Conservation (phyloP, 2,888 invertebrate genomes). For the Monochamus alternatus region DNA sequence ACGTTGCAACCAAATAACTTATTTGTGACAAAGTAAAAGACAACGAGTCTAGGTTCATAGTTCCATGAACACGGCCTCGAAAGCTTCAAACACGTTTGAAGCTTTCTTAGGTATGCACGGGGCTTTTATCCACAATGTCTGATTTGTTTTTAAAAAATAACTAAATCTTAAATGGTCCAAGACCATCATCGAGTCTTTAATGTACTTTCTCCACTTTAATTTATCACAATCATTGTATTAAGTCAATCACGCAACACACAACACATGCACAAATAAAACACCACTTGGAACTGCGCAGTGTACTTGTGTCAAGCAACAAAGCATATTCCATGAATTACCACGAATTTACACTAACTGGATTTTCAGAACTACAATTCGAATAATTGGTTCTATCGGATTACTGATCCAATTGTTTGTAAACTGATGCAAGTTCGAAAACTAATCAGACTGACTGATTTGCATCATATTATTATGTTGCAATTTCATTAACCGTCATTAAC, state of each 20-base stretch:
- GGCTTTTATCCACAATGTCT: slow-evolving; percentile 74
- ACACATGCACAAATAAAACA: slow-evolving; percentile 61
- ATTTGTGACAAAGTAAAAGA: slow-evolving; percentile 99
- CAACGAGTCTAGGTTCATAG: slow-evolving; percentile 99
- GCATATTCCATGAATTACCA: slow-evolving; percentile 3
- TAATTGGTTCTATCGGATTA: too few species aligned
- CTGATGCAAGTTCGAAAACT: too few species aligned
- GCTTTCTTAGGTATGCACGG: slow-evolving; percentile 89
- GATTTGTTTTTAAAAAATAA: slow-evolving; percentile 68
- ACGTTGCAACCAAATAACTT: slow-evolving; percentile 95
- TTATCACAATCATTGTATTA: slow-evolving; percentile 61
- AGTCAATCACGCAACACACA: slow-evolving; percentile 61
- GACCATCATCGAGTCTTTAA: slow-evolving; percentile 71
- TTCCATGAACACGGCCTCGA: slow-evolving; percentile 89
- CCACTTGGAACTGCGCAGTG: slow-evolving; percentile 36
- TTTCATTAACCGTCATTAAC: too few species aligned
- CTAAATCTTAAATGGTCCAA: slow-evolving; percentile 70
- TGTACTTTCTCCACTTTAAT: slow-evolving; percentile 66
- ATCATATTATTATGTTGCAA: too few species aligned
- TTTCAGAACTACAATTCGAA: too few species aligned
- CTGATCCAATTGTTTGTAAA: too few species aligned
- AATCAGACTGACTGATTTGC: too few species aligned
- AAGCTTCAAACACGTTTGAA: slow-evolving; percentile 96
- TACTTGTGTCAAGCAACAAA: slow-evolving; percentile 23
- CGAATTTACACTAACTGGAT: neutral